Evolutionary conservation across 2,113 vertebrate species (phyloP), one percentile per base, ranked within the genome.

Genomic region (Leptosomus discolor): DNA sequence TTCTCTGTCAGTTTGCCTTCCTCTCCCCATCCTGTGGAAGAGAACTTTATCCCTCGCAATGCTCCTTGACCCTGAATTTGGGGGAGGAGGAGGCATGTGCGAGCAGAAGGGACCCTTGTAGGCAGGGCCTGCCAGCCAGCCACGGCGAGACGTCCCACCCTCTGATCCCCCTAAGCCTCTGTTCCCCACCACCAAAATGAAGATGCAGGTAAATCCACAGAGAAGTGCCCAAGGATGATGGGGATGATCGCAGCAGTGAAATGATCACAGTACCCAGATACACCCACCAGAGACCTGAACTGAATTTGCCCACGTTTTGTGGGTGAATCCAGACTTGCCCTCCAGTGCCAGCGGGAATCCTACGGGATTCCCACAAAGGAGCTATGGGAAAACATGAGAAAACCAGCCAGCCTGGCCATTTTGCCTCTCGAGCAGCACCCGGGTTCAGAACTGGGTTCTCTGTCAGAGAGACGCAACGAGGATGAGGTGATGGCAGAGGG

Each of bases 91-190:
- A 85, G 24, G 20, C 61, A 41, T 3, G 6, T 45, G 39, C 2
- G 12, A 80, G 27, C 58, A 61, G 74, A 41, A 79, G 29, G 16
- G 34, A 41, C 32, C 39, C 15, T 24, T 36, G 7, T 8, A 43
- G 51, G 8, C 45, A 92, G 34, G 43, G 26, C 29, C 45, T 84
- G 57, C n/a, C 29, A 56, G 26, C 16, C 32, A 37, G 43, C 26
- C 11, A 12, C 0, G 2, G 11, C 13, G 17, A 56, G 15, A 37
- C 34, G 37, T 85, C 50, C 24, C 2, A 2, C 14, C 21, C 17
- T 20, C 48, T 46, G 26, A 11, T 58, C 48, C 51, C 68, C 53
- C 32, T 11, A 58, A 53, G 51, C 39, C 54, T 61, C 63, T 1
- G 1, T 14, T 77, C 43, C 53, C 36, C 50, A 73, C 7, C 24